A percentile compares a stretch with the other conserved stretches of the same genome.
Conservation (phyloP, 2,888 invertebrate species). For the Ormyrus thymus region DNA sequence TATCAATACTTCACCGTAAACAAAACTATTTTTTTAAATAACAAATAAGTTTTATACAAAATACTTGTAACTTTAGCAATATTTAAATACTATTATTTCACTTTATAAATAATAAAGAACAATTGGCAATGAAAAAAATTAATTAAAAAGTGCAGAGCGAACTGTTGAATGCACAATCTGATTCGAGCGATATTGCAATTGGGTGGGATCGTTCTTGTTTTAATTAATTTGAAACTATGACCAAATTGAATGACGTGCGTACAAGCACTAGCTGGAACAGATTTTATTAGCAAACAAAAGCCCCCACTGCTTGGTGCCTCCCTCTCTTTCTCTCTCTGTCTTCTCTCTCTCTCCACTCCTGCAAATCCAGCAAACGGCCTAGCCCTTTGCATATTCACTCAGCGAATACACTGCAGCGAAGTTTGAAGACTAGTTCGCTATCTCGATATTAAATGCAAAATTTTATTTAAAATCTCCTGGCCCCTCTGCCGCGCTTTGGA, state of each 20-base stretch:
- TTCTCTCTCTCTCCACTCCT: slow-evolving; percentile 43
- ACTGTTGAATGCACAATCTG: slow-evolving; percentile 17
- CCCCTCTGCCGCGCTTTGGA: background rate
- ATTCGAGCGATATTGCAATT: slow-evolving; percentile 27
- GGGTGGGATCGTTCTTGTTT: slow-evolving; percentile 39
- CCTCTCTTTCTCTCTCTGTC: slow-evolving; percentile 1
- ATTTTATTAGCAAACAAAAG: slow-evolving; percentile 65
- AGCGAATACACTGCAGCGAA: slow-evolving; percentile 60
- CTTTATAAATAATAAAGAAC: too few relatives aligned
- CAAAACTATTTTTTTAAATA: too few relatives aligned
- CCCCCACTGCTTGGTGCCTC: background rate
- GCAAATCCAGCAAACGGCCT: slow-evolving; percentile 14
- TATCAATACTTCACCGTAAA: too few relatives aligned
- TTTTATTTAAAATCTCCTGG: slow-evolving; percentile 54
- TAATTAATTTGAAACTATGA: slow-evolving; percentile 54
- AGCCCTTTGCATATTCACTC: slow-evolving; percentile 59
- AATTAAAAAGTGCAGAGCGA: slow-evolving; percentile 3
- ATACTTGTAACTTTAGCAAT: too few relatives aligned
- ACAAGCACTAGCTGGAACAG: slow-evolving; percentile 63
- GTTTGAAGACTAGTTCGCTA: slow-evolving; percentile 50
- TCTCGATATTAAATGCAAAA: slow-evolving; percentile 58
- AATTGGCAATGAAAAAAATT: slow-evolving; percentile 6
- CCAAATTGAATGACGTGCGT: slow-evolving; percentile 65
- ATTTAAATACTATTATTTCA: too few relatives aligned
- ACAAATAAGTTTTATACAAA: too few relatives aligned